Evolutionary conservation across 2,888 invertebrate genomes (phyloP).

Genomic region (Octodonta nipae): DNA sequence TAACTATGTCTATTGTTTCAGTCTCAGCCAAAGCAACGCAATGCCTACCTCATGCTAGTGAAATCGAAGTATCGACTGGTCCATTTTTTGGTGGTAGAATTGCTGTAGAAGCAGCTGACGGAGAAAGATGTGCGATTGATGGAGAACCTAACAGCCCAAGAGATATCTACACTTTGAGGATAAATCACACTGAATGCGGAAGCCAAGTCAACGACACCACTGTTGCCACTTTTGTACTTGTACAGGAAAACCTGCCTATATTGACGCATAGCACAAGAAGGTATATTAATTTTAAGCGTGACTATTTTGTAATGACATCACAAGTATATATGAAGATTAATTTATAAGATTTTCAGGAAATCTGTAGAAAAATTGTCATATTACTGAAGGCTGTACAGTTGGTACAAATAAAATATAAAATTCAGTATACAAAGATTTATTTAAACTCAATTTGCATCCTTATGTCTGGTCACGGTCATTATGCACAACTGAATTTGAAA

Average conservation of each 20-base stretch:
- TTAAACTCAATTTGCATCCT: too few species aligned
- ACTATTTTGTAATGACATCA: too few species aligned
- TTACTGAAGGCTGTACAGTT: too few species aligned
- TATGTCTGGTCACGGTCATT: too few species aligned
- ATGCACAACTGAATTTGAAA: too few species aligned
- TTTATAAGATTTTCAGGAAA: too few species aligned
- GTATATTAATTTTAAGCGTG: too few species aligned
- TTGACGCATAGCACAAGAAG: conserved; percentile 53
- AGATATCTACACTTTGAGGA: conserved; percentile 60
- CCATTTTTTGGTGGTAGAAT: conserved; percentile 69
- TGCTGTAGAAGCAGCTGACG: conserved; percentile 58
- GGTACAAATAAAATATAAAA: too few species aligned
- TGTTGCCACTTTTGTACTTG: conserved; percentile 69
- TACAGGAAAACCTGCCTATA: conserved; percentile 71
- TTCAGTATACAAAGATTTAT: too few species aligned
- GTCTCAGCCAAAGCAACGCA: conserved; percentile 71
- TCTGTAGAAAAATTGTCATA: too few species aligned
- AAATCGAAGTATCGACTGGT: conserved; percentile 71
- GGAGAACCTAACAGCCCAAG: conserved; percentile 60
- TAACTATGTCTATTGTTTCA: too few species aligned
- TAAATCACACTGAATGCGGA: conserved; percentile 58
- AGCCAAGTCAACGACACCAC: conserved; percentile 56
- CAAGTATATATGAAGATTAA: too few species aligned
- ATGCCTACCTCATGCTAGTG: conserved; percentile 66
- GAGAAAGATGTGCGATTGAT: conserved; percentile 57